Conservation (phyloP, 1,140 invertebrate species). For the Pteromalus puparum region DNA sequence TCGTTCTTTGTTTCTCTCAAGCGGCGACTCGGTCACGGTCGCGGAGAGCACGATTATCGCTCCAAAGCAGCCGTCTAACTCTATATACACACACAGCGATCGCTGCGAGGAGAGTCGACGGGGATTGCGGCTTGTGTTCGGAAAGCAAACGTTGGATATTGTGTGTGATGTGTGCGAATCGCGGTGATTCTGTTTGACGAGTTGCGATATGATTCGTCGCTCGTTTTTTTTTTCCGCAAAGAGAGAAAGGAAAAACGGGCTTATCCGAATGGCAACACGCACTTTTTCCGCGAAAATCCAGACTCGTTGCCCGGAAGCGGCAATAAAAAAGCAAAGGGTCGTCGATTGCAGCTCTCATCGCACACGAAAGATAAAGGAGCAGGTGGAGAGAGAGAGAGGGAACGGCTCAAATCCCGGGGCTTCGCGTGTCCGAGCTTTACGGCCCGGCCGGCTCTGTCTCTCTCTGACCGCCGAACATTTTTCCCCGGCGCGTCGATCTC, state of each 20-base stretch:
- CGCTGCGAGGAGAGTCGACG: neutral
- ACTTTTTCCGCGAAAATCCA: neutral
- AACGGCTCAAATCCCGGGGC: neutral
- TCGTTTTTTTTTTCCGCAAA: too few species aligned
- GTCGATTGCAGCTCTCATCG: neutral
- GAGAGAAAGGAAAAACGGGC: neutral
- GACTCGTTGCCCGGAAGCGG: neutral
- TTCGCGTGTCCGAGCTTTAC: neutral
- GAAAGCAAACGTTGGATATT: neutral
- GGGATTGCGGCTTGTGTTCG: too few species aligned
- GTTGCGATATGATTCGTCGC: neutral
- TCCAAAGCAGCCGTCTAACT: neutral
- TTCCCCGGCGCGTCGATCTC: too few species aligned
- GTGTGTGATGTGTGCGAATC: neutral
- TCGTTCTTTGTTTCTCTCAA: neutral
- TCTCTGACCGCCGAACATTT: too few species aligned
- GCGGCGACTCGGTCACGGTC: constrained; percentile 22
- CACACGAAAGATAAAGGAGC: neutral
- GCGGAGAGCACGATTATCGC: neutral
- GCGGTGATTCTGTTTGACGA: neutral
- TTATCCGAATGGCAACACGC: neutral
- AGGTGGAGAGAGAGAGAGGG: too few species aligned
- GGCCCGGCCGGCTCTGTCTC: too few species aligned
- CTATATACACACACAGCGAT: neutral
- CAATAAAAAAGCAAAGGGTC: neutral